Base-by-base conservation (phyloP, 2,113 vertebrate species). In the Seriola rivoliana region DNA sequence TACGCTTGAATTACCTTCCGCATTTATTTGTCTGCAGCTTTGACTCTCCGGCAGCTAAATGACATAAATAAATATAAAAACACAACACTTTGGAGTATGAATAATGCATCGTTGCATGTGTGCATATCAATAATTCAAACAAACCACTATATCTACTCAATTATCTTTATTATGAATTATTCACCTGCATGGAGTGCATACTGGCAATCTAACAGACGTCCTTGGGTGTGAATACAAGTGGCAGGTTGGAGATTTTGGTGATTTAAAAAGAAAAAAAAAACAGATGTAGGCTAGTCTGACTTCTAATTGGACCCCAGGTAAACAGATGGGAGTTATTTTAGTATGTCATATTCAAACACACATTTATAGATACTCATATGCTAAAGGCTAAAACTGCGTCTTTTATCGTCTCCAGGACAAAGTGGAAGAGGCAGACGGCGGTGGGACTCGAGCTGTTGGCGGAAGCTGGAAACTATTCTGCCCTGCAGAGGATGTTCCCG, bases 391-490 rank as follows among this genome's bases (percentile, higher is more conserved):
- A 29, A 57, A 12, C n/a, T 0, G 10, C 14, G 17, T 63, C 0
- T 60, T 54, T 75, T 50, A 14, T 14, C 40, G 81, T 32, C 29
- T 84, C 1, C 75, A 99, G 98, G 95, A 99, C 98, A 74, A 99
- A 99, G 90, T 99, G 98, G 98, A 99, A 99, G 94, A 91, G 98
- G 77, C 98, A 99, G 95, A 99, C 98, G 0, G 98, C 98, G 19
- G 98, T 99, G 82, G 98, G 98, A 66, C 93, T 99, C 70, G 98
- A 99, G 94, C 95, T 99, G 69, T 93, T 99, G 94, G 98, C 98
- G 1, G 98, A 99, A 83, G 98, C 98, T 0, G 98, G 98, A 46
- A 99, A 99, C 91, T 99, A 99, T 78, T 98, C 97, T 0, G 98
- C 98, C 36, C 96, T 99, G 1, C 98, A 99, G 94, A 94, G 98